Evolutionary conservation across 2,888 invertebrate genomes (phyloP), one percentile per base, ranked within the genome.

Genomic region (Acrobasis repandana): DNA sequence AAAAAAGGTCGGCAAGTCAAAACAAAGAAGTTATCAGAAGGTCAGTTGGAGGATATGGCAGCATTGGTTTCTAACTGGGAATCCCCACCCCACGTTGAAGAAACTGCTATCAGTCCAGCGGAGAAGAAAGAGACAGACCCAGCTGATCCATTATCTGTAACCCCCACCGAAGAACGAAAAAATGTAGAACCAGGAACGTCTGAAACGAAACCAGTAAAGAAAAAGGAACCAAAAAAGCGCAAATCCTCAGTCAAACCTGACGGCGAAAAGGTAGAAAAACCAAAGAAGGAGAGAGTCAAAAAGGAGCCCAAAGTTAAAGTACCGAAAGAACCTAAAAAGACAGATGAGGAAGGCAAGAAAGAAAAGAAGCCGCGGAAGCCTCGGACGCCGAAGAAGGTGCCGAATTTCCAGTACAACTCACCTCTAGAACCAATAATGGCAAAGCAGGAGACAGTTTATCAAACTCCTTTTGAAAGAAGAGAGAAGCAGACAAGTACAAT

Each of bases 361-460:
- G 82, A 81, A 47, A 88, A 83, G 66, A 89, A 87, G 51, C 86
- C 88, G 0, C 69, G 88, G 1, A 89, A 88, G 66, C 82, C 88
- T 9, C 73, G 82, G 10, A 73, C 78, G 1, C 89, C 90, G 0
- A 90, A 85, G 63, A 85, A 84, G 62, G 66, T 57, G 57, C 61
- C 71, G 20, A 77, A 72, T 71, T 82, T 77, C 56, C 83, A 76
- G 48, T 83, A 89, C 61, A 83, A 71, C 58, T 88, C 88, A 0
- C 86, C 86, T 0, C 62, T 90, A 11, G 74, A 74, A 58, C 86
- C 89, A 0, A 68, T 86, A 1, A 80, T 89, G 76, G 69, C 72
- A 0, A 76, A 63, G 49, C 73, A 76, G 4, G 18, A 48, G 0
- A 77, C 73, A 56, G 52, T 73, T 0, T 83, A 82, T 54, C 38